These are phyloP conservation scores for Falco peregrinus DNA, from an alignment of 2,797 vertebrate species.

Conservation along the genomic window DNA sequence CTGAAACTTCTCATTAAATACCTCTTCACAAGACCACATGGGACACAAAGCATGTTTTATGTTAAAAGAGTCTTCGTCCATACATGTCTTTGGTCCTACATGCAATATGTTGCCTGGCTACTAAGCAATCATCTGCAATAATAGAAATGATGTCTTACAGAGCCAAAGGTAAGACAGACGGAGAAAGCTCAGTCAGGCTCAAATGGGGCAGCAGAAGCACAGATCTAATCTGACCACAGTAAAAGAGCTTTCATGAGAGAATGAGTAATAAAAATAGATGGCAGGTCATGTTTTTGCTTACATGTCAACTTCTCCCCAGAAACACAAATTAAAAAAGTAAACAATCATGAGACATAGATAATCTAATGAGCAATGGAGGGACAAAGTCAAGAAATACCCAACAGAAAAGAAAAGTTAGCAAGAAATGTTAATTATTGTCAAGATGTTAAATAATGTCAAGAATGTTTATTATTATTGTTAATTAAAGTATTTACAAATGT, in stretches of 20 bases:
- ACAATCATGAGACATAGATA: neutral
- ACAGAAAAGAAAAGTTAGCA: neutral
- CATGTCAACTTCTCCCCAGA: neutral
- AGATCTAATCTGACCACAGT: neutral
- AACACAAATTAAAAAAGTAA: constrained; percentile 7
- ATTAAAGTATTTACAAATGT: neutral
- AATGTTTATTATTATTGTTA: neutral
- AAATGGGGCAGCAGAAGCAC: neutral
- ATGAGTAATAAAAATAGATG: neutral
- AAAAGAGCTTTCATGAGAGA: neutral
- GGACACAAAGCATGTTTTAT: constrained; percentile 1
- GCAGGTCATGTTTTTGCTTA: neutral
- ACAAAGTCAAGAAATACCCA: neutral
- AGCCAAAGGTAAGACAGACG: neutral
- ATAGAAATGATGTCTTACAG: neutral
- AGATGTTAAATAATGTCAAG: neutral
- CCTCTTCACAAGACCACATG: neutral
- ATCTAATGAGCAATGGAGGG: neutral
- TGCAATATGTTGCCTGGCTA: neutral
- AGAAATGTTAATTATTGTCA: neutral
- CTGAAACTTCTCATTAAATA: neutral
- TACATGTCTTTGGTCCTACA: neutral
- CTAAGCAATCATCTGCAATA: neutral
- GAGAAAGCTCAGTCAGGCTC: neutral
- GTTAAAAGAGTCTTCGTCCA: neutral